Evolutionary conservation across 2,797 vertebrate genomes (phyloP).

Genomic region (Coregonus ussuriensis): DNA sequence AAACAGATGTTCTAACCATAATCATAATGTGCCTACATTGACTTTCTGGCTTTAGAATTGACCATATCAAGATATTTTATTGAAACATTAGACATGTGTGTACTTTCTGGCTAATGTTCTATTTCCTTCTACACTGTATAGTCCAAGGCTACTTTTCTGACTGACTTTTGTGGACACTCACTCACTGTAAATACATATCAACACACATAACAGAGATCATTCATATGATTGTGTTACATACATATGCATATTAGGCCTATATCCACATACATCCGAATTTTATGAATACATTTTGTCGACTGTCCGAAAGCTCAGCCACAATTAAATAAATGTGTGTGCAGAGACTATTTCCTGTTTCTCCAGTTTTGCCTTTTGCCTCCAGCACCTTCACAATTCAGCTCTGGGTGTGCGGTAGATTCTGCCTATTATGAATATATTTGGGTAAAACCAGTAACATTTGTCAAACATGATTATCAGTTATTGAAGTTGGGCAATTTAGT

Average conservation of each 20-base stretch:
- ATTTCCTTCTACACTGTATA: conserved; percentile 14
- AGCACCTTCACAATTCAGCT: too few relatives aligned
- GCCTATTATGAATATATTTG: neutral
- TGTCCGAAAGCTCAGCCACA: too few relatives aligned
- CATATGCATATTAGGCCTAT: conserved; percentile 28
- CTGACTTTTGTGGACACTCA: conserved; percentile 24
- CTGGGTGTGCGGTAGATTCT: too few relatives aligned
- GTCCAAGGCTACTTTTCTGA: neutral
- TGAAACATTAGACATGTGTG: neutral
- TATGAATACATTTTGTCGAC: too few relatives aligned
- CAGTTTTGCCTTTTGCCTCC: too few relatives aligned
- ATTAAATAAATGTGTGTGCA: too few relatives aligned
- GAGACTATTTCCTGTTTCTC: too few relatives aligned
- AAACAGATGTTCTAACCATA: neutral
- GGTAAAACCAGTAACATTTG: conserved; percentile 34
- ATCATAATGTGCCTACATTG: neutral
- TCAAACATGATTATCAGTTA: conserved; percentile 10
- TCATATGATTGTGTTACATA: conserved; percentile 49
- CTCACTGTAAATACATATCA: conserved; percentile 38
- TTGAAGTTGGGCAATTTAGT: conserved; percentile 4
- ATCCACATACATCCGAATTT: too few relatives aligned
- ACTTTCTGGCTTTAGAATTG: neutral
- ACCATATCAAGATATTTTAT: neutral
- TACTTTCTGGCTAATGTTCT: conserved; percentile 13
- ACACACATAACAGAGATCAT: conserved; percentile 48